Evolutionary conservation across 2,888 invertebrate species (phyloP).

Genomic region (Hypselothyrea guttata): DNA sequence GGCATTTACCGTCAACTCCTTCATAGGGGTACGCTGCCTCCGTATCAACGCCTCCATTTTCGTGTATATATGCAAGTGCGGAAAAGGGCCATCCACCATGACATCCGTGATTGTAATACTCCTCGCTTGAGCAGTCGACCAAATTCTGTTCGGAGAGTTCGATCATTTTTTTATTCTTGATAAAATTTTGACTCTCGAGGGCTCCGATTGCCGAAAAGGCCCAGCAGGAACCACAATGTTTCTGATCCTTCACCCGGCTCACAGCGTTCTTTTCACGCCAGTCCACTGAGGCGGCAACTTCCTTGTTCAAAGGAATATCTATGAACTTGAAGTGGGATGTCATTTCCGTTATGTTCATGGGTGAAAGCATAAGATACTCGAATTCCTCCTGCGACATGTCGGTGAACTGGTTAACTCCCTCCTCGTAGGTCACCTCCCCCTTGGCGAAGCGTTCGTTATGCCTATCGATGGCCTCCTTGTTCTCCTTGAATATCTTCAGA

Average conservation of each 20-base stretch:
- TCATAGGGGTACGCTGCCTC: conserved; percentile 11
- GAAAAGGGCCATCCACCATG: conserved; percentile 7
- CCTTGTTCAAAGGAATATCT: conserved; percentile 83
- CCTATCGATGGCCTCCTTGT: conserved; percentile 90
- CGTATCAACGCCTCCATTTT: conserved; percentile 7
- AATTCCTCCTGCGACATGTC: conserved; percentile 91
- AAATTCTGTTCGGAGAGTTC: conserved; percentile 12
- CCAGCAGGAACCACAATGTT: conserved; percentile 14
- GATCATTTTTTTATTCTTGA: conserved; percentile 6
- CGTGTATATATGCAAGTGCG: conserved; percentile 3
- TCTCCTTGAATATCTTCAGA: conserved; percentile 93
- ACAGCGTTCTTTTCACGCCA: conserved; percentile 12
- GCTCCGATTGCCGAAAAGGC: conserved; percentile 12
- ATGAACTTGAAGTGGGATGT: conserved; percentile 46
- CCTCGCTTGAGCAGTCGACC: conserved; percentile 1
- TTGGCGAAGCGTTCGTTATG: conserved; percentile 89
- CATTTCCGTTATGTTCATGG: conserved; percentile 38
- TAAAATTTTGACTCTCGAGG: conserved; percentile 4
- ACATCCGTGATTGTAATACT: neutral
- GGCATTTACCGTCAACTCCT: conserved; percentile 2
- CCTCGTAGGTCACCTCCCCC: conserved; percentile 86
- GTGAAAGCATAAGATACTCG: conserved; percentile 77
- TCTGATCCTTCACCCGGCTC: conserved; percentile 10
- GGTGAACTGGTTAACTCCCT: conserved; percentile 90
- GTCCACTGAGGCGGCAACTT: conserved; percentile 3